A percentile compares a stretch with the other conserved stretches of the same genome.
Evolutionary conservation across 2,797 vertebrate species (phyloP).

Genomic region (Coendou prehensilis): DNA sequence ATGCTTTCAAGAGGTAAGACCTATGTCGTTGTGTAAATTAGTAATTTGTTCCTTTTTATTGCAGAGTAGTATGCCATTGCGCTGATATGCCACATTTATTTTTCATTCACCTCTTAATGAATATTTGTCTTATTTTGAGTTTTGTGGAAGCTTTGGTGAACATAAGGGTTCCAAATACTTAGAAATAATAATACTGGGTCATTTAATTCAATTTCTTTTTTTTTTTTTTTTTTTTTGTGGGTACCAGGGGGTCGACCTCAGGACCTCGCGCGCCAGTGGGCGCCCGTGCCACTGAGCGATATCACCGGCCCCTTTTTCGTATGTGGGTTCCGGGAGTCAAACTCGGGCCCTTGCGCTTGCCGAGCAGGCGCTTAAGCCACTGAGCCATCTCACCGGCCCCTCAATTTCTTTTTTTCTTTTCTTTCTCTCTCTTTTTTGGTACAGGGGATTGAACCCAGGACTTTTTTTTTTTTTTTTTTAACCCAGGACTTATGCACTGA

Average conservation of each 20-base stretch:
- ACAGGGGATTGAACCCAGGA: neutral
- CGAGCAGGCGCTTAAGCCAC: too few species aligned
- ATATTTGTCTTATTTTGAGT: neutral
- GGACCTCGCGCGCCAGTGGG: too few species aligned
- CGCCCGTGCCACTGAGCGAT: too few species aligned
- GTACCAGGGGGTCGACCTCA: too few species aligned
- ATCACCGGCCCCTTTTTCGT: too few species aligned
- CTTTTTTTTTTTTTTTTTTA: too few species aligned
- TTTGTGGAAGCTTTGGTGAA: neutral
- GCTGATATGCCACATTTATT: neutral
- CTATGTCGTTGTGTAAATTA: neutral
- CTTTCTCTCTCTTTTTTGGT: neutral
- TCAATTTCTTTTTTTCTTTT: neutral
- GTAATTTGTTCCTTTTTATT: neutral
- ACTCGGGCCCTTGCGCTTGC: too few species aligned
- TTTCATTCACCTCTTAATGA: constrained; percentile 13
- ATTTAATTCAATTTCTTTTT: neutral
- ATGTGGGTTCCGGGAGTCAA: too few species aligned
- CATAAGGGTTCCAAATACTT: neutral
- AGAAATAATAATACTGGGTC: neutral
- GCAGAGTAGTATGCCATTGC: neutral
- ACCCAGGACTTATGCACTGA: neutral
- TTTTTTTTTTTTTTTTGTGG: too few species aligned
- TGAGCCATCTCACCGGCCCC: too few species aligned
- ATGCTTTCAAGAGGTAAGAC: neutral